These are phyloP conservation scores for Penelope pileata DNA, from an alignment of 2,113 vertebrate species.

Conservation along the genomic window DNA sequence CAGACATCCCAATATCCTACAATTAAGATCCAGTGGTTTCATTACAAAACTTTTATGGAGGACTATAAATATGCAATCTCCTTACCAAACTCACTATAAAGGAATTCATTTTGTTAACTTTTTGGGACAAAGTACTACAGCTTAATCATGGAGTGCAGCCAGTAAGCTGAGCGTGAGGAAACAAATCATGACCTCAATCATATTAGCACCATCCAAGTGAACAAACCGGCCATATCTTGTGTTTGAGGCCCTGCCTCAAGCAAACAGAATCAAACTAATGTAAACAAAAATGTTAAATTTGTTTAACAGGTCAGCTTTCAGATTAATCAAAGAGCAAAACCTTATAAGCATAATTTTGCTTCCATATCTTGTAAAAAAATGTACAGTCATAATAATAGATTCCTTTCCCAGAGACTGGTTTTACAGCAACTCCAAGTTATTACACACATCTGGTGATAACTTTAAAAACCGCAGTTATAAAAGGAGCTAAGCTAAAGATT, in stretches of 20 bases:
- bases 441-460: constrained; percentile 65
- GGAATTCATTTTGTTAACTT: background rate
- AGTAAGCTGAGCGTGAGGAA: background rate
- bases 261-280: background rate
- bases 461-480: constrained; percentile 61
- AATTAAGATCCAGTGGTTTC: background rate
- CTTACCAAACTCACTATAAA: background rate
- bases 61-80: background rate
- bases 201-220: background rate
- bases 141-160: background rate
- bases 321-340: constrained; percentile 44
- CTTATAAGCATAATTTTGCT: constrained; percentile 35
- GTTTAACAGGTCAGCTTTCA: constrained; percentile 19
- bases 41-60: background rate
- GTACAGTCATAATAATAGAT: constrained; percentile 57
- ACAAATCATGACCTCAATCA: background rate
- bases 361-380: constrained; percentile 46
- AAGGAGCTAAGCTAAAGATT: constrained; percentile 50
- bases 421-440: constrained; percentile 69
- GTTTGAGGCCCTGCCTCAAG: background rate
- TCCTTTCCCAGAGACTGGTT: constrained; percentile 67
- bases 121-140: background rate
- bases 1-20: background rate
- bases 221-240: background rate
- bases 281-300: constrained; percentile 22